Evolutionary conservation across 2,797 vertebrate genomes (phyloP), one percentile per base, ranked within the genome.

Genomic region (Hydrocynus forskahlii): DNA sequence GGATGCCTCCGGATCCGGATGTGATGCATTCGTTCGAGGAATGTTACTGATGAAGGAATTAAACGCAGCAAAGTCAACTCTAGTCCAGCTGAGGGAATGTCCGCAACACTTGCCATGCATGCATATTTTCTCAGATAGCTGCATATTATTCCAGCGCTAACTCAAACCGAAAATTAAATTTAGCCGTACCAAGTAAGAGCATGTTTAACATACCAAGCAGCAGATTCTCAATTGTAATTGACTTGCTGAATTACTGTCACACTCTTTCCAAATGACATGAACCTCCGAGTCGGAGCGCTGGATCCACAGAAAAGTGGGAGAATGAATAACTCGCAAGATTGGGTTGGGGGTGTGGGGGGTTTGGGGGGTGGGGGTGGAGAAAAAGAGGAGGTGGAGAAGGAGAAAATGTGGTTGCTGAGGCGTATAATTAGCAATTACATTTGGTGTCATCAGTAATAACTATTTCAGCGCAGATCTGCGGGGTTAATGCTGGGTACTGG

Each of bases 351-450:
- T 86, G 88, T 90, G 82, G 88, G 78, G 86, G 95, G 69, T 84
- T 60, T 90, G 74, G 86, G 52, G 81, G 89, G 88, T 86, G 88
- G 90, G 81, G 88, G 78, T 87, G 95, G 71, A 85, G 66, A 90
- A 90, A 87, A 91, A 87, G 90, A 91, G 90, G 88, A 88, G 86
- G 83, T 85, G 86, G 59, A 89, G 92, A 92, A 89, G 82, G 68
- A 81, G 78, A 97, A 97, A 97, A 97, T 97, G 96, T 95, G 96
- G 88, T 92, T 90, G 92, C 91, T 93, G 93, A 93, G 93, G 96
- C 94, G 96, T 96, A 97, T 98, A 98, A 98, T 98, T 96, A 98
- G 94, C 96, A 97, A 97, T 99, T 97, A 97, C 96, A 93, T 95
- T 95, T 93, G 16, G 86, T 97, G 97, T 96, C 96, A 96, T 97